These are phyloP conservation scores for Tribolium freemani DNA, from an alignment of 2,888 invertebrate genomes.

Conservation along the genomic window DNA sequence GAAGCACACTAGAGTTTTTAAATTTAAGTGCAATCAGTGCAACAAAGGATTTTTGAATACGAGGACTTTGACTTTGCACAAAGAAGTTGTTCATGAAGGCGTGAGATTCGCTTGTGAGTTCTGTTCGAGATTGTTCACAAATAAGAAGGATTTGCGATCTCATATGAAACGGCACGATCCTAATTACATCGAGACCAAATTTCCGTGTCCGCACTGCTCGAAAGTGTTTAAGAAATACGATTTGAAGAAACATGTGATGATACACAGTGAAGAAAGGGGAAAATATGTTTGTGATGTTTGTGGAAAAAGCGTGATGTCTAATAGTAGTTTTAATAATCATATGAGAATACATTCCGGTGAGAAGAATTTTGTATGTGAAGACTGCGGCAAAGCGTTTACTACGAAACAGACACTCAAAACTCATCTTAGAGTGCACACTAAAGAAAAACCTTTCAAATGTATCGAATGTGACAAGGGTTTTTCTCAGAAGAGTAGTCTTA, in stretches of 20 bases:
- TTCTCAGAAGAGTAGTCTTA: neutral
- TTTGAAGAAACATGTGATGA: constrained; percentile 49
- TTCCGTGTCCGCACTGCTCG: constrained; percentile 64
- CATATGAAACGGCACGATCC: constrained; percentile 51
- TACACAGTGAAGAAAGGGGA: constrained; percentile 52
- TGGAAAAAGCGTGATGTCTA: constrained; percentile 49
- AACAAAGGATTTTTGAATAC: constrained; percentile 52
- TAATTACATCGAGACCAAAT: constrained; percentile 37
- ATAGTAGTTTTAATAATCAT: constrained; percentile 51
- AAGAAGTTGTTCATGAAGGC: constrained; percentile 54
- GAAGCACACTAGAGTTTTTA: constrained; percentile 69
- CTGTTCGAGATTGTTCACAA: constrained; percentile 54
- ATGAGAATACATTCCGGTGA: constrained; percentile 12
- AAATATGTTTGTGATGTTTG: constrained; percentile 59
- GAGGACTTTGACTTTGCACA: constrained; percentile 50
- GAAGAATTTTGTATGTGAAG: neutral
- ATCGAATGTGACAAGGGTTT: neutral
- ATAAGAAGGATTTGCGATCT: constrained; percentile 33
- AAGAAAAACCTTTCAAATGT: neutral
- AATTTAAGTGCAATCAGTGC: constrained; percentile 61
- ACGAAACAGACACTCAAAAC: neutral
- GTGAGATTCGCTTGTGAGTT: constrained; percentile 50
- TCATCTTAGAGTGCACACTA: neutral
- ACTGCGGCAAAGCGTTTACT: constrained; percentile 23
- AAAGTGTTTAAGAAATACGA: constrained; percentile 60